Evolutionary conservation across 2,113 vertebrate species (phyloP), one percentile per base, ranked within the genome.

Genomic region (Phrynocephalus versicolor): DNA sequence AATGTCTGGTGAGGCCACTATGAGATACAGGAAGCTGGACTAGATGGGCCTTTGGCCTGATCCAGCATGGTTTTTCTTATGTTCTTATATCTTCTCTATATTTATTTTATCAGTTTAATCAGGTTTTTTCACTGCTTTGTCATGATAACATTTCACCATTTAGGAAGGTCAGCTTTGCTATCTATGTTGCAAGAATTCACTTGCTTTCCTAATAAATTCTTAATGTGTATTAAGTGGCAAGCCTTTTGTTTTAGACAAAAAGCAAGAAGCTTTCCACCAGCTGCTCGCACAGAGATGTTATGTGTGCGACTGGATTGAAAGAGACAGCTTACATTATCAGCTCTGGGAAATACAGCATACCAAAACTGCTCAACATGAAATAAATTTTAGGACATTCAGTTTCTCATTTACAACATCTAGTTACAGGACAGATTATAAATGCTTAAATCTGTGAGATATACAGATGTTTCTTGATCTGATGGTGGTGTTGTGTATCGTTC

Each of bases 151-250:
- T 12, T 12, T 35, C 23, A 51, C 19, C 30, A 6, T 41, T 76
- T 65, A 51, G 37, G 16, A 76, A 76, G 41, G 33, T 58, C 27
- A 55, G n/a, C 16, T 69, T 78, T 69, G 41, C n/a, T 67, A 41
- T 23, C 41, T 81, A 27, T 65, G 19, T 57, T 55, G 37, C 18
- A 82, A 84, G 45, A 81, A 81, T 45, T 67, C 25, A 79, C 60
- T 83, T 55, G 57, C 55, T 60, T 74, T 73, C 16, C 73, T 84
- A 67, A 84, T 77, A n/a, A 57, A 55, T 37, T 67, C 62, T 84
- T 67, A 84, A 67, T 67, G 19, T 76, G 41, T 12, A 69, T 67
- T 76, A 35, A 60, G 45, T 67, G 62, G 60, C 37, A 15, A 55
- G 62, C n/a, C 64, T 77, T 76, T 84, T 55, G n/a, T 27, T 77